Base-by-base conservation (phyloP, 1,140 invertebrate genomes). In the Drosophila sechellia region DNA sequence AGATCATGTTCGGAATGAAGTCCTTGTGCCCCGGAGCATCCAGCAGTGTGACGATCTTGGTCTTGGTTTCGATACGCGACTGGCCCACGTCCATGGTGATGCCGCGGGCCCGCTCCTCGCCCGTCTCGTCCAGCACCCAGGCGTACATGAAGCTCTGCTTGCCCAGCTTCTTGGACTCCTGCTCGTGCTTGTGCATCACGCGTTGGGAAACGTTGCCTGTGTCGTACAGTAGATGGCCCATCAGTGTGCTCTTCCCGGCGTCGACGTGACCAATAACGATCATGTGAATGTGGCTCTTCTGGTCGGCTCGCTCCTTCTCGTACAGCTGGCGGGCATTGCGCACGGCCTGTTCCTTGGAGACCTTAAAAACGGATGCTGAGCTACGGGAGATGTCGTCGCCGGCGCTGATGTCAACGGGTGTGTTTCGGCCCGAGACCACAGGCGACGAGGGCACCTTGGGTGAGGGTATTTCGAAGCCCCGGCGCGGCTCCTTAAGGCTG, bases 1-100 rank as follows among this genome's bases (percentile, higher is more conserved):
- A 98, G 63, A 99, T 99, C 98, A 99, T 99, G 90, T 99, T 99
- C 1, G 99, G 98, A 90, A 99, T 99, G 91, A 99, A 99, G 93
- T 99, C 96, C 93, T 96, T 98, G 92, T 99, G 99, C 0, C 99
- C 99, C 3, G 99, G 99, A 53, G 98, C 98, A 94, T 99, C 99
- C 20, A 99, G 92, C 46, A 99, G 93, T 4, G 96, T 97, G 2
- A 94, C 93, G 52, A 94, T 94, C 93, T 98, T 98, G 13, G 95
- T 95, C 40, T 95, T 94, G 3, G 98, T 99, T 93, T 99, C 97
- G 94, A 99, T 99, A 73, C 96, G 96, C 1, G 97, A 97, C 76
- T 97, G 95, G 5, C 98, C 98, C 56, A 99, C 95, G 93, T 99
- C 99, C 97, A 99, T 99, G 10, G 99, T 99, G 35, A 99, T 98